Base-by-base conservation (phyloP, 2,113 vertebrate genomes). In the Zosterops japonicus region DNA sequence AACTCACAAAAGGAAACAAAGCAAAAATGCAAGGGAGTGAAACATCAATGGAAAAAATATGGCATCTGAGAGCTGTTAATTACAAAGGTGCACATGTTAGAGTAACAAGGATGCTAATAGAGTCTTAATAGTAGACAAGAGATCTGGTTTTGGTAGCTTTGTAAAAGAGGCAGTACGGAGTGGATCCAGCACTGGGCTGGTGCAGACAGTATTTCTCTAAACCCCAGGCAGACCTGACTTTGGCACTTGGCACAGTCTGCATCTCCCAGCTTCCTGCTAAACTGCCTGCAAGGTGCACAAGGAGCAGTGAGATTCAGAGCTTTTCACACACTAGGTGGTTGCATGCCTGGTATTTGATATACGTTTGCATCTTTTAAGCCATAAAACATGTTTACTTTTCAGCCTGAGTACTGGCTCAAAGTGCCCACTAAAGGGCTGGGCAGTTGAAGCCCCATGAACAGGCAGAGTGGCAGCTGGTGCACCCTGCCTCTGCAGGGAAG, bases 241-340 rank as follows among this genome's bases (percentile, higher is more conserved):
- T 2, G 0, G 71, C 46, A 27, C 28, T 76, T 6, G 0, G 28
- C 24, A 12, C 46, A 29, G 53, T 16, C 47, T 42, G 20, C 35
- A 39, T 16, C 1, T 0, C 41, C 33, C 29, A 57, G 67, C 57
- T 61, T 11, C n/a, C 22, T 41, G 27, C 44, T 29, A 44, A 75
- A 44, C 18, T 27, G 24, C 41, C 44, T 18, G 35, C 9, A 2
- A 2, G 2, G 18, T 10, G 15, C 12, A 0, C 0, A 0, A 36
- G 29, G 28, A 85, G n/a, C 53, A 10, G 1, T 14, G 8, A 50
- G 42, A 12, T 4, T 47, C 56, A 1, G 0, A 20, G 28, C 27
- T 36, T 57, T 64, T 53, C 49, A 49, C 47, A 52, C 12, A 7
- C 36, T 49, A 39, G 5, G 27, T 46, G 49, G 50, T 36, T 13